phyloP scores from a whole-genome alignment of 2,113 vertebrate genomes.

The Trichechus manatus region DNA sequence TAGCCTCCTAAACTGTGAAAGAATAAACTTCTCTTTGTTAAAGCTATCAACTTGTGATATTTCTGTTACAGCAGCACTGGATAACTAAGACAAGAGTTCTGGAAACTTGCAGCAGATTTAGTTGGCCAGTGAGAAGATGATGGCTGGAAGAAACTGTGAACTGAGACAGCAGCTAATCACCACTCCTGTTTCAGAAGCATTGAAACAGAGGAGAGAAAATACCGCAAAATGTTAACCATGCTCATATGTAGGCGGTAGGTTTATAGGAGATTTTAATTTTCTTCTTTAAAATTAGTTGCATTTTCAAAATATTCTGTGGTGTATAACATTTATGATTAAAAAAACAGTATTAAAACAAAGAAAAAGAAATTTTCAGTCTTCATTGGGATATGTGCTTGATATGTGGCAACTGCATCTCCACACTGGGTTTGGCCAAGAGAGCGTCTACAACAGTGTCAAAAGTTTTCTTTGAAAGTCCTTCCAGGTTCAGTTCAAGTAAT shows the following conservation, averaged over 20 bases:
- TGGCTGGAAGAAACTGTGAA: not conserved
- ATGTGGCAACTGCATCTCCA: not conserved
- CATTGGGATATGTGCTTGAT: not conserved
- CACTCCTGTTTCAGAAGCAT: not conserved
- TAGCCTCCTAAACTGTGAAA: no score
- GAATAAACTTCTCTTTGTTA: no score
- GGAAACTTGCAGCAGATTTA: not conserved
- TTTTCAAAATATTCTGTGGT: not conserved
- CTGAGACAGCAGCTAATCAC: not conserved
- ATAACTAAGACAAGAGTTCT: not conserved
- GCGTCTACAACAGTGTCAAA: accelerated
- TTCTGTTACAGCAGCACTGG: no score
- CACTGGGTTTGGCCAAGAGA: not conserved
- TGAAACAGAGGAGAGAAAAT: not conserved
- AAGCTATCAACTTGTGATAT: no score
- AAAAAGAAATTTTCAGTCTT: not conserved
- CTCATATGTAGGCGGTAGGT: not conserved
- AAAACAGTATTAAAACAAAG: not conserved
- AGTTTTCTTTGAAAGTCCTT: not conserved
- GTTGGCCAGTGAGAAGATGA: not conserved
- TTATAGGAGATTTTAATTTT: not conserved
- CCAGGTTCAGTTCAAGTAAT: not conserved
- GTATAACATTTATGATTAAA: not conserved
- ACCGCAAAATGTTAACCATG: not conserved
- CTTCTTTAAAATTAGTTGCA: not conserved